Base-by-base conservation (phyloP, 2,888 invertebrate species). In the Acleris literana region DNA sequence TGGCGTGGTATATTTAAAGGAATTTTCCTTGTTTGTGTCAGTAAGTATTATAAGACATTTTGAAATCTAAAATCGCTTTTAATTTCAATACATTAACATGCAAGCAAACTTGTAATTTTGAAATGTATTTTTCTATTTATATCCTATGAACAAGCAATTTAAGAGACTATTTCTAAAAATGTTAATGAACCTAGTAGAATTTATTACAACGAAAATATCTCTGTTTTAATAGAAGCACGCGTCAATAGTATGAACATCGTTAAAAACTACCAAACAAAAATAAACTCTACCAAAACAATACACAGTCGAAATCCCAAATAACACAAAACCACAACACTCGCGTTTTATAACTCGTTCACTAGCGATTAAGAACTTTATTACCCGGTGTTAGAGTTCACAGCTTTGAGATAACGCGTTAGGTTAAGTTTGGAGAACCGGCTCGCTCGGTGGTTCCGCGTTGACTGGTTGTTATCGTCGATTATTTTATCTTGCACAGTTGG, bases 401-500 rank as follows among this genome's bases (percentile, higher is more conserved):
- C 58, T n/a, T 16, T 13, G 20, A 7, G n/a, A n/a, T 18, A 18
- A 25, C 44, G 58, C 53, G 54, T 7, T 13, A 5, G 17, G 13
- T 43, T 33, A 22, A 17, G 20, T 56, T 46, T 46, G 5, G 3
- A 3, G 3, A 52, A 60, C 65, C 60, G 44, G 1, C 22, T 22
- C 3, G 17, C n/a, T 44, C 29, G 51, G 44, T n/a, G 1, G 65
- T 18, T 56, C 17, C 1, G 20, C 43, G 6, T 33, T 29, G 48
- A 64, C 64, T 65, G 33, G 3, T 44, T 48, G 33, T 51, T 57
- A 29, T 57, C 64, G 54, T 13, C 33, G 60, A 61, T 65, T 56
- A 65, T 51, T 51, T 65, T 65, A 65, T 65, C 60, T 65, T 29
- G 33, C 51, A 65, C 55, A 55, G 59, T 55, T 51, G 55, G 49